Base-by-base conservation (phyloP, 1,140 invertebrate genomes). In the Potamilus streckersoni region DNA sequence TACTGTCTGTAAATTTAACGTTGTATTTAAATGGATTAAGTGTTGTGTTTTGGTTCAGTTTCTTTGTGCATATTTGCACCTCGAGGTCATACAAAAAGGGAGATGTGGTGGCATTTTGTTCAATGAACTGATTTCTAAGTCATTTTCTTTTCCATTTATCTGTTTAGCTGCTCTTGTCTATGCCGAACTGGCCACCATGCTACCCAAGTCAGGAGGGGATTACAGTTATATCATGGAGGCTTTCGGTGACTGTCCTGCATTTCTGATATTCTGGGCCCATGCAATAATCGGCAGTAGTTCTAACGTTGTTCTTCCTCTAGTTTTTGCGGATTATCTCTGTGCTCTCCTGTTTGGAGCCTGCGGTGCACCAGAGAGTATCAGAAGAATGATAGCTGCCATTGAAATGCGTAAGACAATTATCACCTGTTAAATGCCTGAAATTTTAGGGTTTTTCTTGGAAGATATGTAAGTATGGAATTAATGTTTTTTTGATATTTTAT, bases 241-340 rank as follows among this genome's bases (percentile, higher is more conserved):
- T 14, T 73, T 79, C 38, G 80, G 82, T 38, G 14, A 23, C 12
- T 16, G 71, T 16, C 67, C 78, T 16, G 80, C 79, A 17, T 85
- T 84, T 69, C 60, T 83, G 16, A 55, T 63, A 11, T 59, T 76
- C n/a, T 83, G 76, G 79, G 31, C 71, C n/a, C 38, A 76, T 19
- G 61, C 64, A 0, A 49, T 82, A 17, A 69, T 83, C 81, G 96
- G 98, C 65, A 90, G 97, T 73, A 96, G 96, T 15, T 55, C 63
- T 17, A 23, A 58, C 97, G 63, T 76, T 31, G 67, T 82, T 64
- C 58, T 80, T 16, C 55, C 79, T 56, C 59, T 83, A 16, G 69
- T 70, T 15, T 79, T 74, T 59, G 68, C 77, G n/a, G 61, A 81
- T 20, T 81, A 81, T 72, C 57, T 79, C 5, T 19, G 75, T 5